Evolutionary conservation across 2,888 invertebrate genomes (phyloP).

Genomic region (Tricholauxania praeusta): DNA sequence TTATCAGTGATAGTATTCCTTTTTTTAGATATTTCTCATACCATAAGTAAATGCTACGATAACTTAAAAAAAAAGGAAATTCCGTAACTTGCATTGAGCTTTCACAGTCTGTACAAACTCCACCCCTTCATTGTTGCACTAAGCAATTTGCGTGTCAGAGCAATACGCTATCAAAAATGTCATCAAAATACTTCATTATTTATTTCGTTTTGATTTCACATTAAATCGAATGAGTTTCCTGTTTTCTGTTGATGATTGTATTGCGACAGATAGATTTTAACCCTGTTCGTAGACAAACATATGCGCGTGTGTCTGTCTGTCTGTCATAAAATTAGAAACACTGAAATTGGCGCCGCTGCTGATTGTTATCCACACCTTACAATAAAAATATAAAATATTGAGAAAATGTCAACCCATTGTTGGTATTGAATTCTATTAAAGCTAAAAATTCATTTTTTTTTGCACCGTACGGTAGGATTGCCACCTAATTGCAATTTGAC

Average conservation of each 20-base stretch:
- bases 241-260: neutral
- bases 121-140: too few species aligned
- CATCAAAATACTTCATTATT: conserved; percentile 25
- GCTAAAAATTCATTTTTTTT: neutral
- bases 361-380: conserved; percentile 29
- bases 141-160: conserved; percentile 26
- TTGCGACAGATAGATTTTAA: too few species aligned
- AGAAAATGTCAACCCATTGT: conserved; percentile 9
- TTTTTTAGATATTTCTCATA: too few species aligned
- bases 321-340: conserved; percentile 12
- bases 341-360: conserved; percentile 25
- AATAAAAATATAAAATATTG: neutral
- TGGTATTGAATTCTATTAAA: conserved; percentile 21
- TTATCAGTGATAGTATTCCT: too few species aligned
- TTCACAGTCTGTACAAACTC: too few species aligned
- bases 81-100: too few species aligned
- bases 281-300: too few species aligned
- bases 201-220: conserved; percentile 31
- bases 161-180: conserved; percentile 14
- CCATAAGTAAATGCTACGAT: too few species aligned
- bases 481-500: conserved; percentile 30
- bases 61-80: too few species aligned
- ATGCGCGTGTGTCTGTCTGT: neutral
- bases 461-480: neutral
- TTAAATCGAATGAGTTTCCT: conserved; percentile 25